Base-by-base conservation (phyloP, 2,888 invertebrate genomes). In the Myopa tessellatipennis region DNA sequence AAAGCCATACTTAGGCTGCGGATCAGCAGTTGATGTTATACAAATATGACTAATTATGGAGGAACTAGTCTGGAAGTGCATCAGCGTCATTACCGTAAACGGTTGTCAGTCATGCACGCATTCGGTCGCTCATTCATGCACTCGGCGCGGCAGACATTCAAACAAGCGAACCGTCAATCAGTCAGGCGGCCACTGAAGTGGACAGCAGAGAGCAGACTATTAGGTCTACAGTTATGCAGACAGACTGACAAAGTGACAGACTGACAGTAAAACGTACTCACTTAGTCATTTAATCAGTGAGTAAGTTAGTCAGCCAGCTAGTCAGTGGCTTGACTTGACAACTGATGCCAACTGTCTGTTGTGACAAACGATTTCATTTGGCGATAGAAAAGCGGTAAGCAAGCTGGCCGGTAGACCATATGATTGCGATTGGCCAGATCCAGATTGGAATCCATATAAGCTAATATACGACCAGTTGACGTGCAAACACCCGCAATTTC, bases 401-500 rank as follows among this genome's bases (percentile, higher is more conserved):
- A 34, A 63, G 67, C 76, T 16, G 55, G 63, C 72, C n/a, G 65
- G 63, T 6, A 38, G 5, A 10, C 6, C 67, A 63, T 68, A n/a
- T 14, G 34, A 14, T 52, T n/a, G 10, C 60, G 60, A 55, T 74
- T 71, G 45, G 16, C 40, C 34, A 73, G 77, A 76, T 74, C 76
- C 71, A 79, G 74, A n/a, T n/a, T n/a, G n/a, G 76, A 78, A 70
- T 67, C 79, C 79, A 79, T 79, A 76, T 74, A 74, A 71, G 78
- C 52, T 61, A 4, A 65, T 50, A 55, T n/a, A 34, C 65, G 36
- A 36, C 61, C 58, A 72, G 65, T 55, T 26, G 68, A 45, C 45
- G 74, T 68, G 67, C 77, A 79, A 80, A 87, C 88, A 88, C 88
- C 88, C 88, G 88, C 88, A 88, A 87, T 88, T 88, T 88, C 88